phyloP scores from a whole-genome alignment of 2,113 vertebrate genomes.

The Callorhinus ursinus region DNA sequence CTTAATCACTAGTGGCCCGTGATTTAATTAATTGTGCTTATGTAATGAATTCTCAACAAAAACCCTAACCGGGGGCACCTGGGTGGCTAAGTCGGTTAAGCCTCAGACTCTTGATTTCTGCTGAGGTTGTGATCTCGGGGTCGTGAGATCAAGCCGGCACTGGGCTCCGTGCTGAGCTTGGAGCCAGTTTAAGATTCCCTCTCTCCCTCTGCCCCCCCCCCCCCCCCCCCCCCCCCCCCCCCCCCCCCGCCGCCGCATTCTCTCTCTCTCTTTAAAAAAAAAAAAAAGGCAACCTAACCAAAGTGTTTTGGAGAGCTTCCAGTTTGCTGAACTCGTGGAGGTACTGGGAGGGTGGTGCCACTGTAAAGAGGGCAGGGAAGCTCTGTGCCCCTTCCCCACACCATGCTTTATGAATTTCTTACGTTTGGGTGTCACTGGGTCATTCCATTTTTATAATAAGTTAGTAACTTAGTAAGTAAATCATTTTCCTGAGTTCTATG shows the following conservation, averaged over 20 bases:
- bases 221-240: too few species aligned
- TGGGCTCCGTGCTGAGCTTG: background rate
- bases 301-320: background rate
- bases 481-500: background rate
- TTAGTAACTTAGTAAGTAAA: background rate
- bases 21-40: background rate
- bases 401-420: background rate
- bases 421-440: background rate
- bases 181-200: background rate
- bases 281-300: background rate
- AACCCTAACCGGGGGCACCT: background rate
- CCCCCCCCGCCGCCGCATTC: too few species aligned
- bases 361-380: background rate
- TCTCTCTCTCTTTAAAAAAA: background rate
- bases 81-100: background rate
- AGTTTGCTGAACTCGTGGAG: background rate
- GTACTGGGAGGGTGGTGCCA: background rate
- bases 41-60: background rate
- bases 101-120: background rate
- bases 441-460: background rate
- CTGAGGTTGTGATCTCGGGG: background rate
- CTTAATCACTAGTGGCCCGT: background rate
- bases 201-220: background rate
- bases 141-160: background rate
- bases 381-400: background rate